Conservation (phyloP, 92 coral and sea anemone species). For the Porites cylindrica region DNA sequence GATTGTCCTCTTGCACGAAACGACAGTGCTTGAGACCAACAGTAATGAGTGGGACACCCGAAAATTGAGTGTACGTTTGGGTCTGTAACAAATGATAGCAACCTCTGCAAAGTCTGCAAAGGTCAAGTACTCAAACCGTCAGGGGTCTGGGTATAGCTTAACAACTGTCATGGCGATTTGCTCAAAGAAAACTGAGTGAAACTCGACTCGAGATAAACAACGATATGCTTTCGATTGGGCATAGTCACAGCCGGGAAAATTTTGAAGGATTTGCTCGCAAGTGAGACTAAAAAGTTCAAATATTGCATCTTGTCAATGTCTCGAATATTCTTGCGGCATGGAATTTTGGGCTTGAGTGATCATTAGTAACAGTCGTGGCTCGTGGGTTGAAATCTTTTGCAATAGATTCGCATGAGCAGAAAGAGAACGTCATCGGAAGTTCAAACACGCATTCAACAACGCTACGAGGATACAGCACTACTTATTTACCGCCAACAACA, state of each 20-base stretch:
- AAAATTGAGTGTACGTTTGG: too few relatives aligned
- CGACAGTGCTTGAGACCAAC: too few relatives aligned
- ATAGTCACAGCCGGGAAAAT: too few relatives aligned
- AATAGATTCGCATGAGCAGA: slow-evolving; percentile 38
- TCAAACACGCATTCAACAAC: slow-evolving; percentile 70
- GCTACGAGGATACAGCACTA: slow-evolving; percentile 81
- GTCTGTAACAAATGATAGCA: too few relatives aligned
- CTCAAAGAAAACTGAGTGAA: too few relatives aligned
- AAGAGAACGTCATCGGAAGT: slow-evolving; percentile 53
- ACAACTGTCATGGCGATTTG: slow-evolving; percentile 40
- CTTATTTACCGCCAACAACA: slow-evolving; percentile 68
- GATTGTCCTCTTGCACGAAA: too few relatives aligned
- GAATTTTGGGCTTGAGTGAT: not conserved
- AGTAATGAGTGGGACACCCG: too few relatives aligned
- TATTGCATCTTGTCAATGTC: not conserved
- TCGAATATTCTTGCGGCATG: too few relatives aligned
- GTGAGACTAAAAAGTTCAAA: not conserved
- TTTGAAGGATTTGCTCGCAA: not conserved
- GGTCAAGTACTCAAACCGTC: not conserved
- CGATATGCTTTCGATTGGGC: not conserved
- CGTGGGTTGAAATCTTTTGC: not conserved
- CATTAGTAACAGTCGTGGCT: too few relatives aligned
- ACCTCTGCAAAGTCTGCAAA: too few relatives aligned
- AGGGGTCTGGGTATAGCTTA: slow-evolving; percentile 12
- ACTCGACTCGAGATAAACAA: not conserved